A percentile compares a stretch with the other conserved stretches of the same genome.
phyloP scores from a whole-genome alignment of 2,797 vertebrate genomes.

The Falco berigora region DNA sequence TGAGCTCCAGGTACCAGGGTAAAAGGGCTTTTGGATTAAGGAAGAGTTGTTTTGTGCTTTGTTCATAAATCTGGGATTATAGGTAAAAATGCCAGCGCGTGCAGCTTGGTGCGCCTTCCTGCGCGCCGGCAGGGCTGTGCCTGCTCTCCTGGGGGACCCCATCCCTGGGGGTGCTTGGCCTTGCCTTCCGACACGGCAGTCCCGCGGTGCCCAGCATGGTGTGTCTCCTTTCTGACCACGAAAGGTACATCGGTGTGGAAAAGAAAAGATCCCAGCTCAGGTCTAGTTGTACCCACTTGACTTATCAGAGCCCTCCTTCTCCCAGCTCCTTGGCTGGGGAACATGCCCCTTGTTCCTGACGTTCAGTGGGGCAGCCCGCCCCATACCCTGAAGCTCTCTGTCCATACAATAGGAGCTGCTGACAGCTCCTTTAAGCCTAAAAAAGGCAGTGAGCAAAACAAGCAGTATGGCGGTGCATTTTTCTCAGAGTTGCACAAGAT shows the following conservation, averaged over 20 bases:
- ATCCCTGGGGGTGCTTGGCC: background rate
- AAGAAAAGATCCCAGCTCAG: background rate
- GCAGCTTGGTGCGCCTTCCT: background rate
- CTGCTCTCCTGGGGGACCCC: background rate
- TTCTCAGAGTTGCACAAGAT: background rate
- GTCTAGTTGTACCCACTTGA: background rate
- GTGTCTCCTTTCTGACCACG: rapidly evolving
- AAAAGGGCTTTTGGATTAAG: background rate
- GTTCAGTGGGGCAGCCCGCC: background rate
- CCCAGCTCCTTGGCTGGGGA: background rate
- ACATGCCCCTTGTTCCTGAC: background rate
- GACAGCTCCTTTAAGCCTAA: background rate
- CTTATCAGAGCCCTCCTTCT: background rate
- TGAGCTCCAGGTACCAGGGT: background rate
- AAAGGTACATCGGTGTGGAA: background rate
- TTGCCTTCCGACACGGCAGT: background rate
- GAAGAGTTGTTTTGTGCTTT: background rate
- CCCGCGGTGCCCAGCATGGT: background rate
- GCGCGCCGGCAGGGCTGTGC: background rate
- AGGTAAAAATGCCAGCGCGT: background rate
- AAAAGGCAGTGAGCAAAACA: background rate
- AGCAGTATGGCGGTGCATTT: background rate
- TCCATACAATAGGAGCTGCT: background rate
- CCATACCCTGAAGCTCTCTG: background rate
- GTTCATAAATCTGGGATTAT: background rate